Evolutionary conservation across 2,113 vertebrate species (phyloP), one percentile per base, ranked within the genome.

Genomic region (Paradoxurus hermaphroditus): DNA sequence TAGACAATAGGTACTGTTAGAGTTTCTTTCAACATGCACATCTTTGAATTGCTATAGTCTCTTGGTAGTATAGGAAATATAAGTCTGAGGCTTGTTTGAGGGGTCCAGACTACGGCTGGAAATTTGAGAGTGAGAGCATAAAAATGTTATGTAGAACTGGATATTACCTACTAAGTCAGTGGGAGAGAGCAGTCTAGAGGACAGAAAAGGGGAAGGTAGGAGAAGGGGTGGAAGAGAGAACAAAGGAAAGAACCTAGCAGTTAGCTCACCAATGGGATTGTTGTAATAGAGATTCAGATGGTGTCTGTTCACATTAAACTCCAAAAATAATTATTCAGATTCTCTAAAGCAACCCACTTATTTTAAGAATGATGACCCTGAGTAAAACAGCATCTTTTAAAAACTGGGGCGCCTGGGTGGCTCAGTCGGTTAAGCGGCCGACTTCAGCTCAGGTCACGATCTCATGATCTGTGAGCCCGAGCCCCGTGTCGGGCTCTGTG

Each of bases 321-420:
- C 18, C 13, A 70, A 90, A 96, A 81, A 67, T 63, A 92, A 95
- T 27, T 56, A 73, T 44, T 82, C 46, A 89, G 16, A 67, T 62
- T 88, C n/a, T 70, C 23, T 90, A 91, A 92, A 86, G 78, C 18
- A 72, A 39, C 4, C 27, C 91, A 83, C 46, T 95, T 86, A 56
- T 65, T 53, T 92, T 72, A n/a, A 88, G 85, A 96, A 88, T 83
- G 59, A 72, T 62, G 34, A 44, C 21, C 63, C 21, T 65, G 49
- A 14, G 19, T 59, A 27, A 21, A 97, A 77, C 27, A 88, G 70
- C 44, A 41, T 62, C 56, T 68, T 89, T 97, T 62, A 29, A 94
- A 94, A 62, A n/a, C n/a, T n/a, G n/a, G n/a, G n/a, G n/a, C n/a
- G n/a, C n/a, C n/a, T n/a, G n/a, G n/a, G n/a, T n/a, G n/a, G n/a